Conservation (phyloP, 2,888 invertebrate species). For the Eretmocerus hayati region DNA sequence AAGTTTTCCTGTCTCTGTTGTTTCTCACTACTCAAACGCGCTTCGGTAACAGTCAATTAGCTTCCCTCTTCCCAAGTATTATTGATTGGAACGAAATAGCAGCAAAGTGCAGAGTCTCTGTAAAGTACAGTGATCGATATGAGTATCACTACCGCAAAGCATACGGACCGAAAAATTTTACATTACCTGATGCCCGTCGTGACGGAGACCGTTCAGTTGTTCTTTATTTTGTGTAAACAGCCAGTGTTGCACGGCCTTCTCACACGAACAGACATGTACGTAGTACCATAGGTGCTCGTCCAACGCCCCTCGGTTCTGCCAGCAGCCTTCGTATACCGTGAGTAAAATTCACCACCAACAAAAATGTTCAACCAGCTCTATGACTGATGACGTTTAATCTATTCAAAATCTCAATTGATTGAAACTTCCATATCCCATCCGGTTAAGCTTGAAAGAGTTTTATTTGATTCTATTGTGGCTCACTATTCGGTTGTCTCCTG, state of each 20-base stretch:
- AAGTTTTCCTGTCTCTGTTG: slow-evolving; percentile 19
- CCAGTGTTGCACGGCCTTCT: slow-evolving; percentile 33
- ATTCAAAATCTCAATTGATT: slow-evolving; percentile 18
- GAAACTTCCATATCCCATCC: slow-evolving; percentile 22
- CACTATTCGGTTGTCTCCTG: too few relatives aligned
- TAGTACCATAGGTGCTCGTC: slow-evolving; percentile 44
- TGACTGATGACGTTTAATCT: slow-evolving; percentile 18
- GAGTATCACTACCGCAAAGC: too few relatives aligned
- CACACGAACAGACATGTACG: slow-evolving; percentile 45
- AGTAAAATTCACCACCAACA: slow-evolving; percentile 42
- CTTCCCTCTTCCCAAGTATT: too few relatives aligned
- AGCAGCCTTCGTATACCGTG: slow-evolving; percentile 40
- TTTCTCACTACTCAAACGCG: slow-evolving; percentile 18
- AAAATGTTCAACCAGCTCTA: slow-evolving; percentile 16
- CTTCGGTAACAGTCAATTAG: too few relatives aligned
- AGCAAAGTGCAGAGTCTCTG: too few relatives aligned
- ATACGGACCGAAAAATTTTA: slow-evolving; percentile 20
- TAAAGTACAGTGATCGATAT: too few relatives aligned
- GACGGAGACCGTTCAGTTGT: slow-evolving; percentile 46
- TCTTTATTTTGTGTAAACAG: slow-evolving; percentile 47
- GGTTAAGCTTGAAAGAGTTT: too few relatives aligned
- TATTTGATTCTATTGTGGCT: too few relatives aligned
- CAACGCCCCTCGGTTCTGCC: slow-evolving; percentile 39
- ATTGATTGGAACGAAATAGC: too few relatives aligned
- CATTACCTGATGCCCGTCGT: slow-evolving; percentile 16